Evolutionary conservation across 2,888 invertebrate genomes (phyloP).

Genomic region (Pollenia labialis): DNA sequence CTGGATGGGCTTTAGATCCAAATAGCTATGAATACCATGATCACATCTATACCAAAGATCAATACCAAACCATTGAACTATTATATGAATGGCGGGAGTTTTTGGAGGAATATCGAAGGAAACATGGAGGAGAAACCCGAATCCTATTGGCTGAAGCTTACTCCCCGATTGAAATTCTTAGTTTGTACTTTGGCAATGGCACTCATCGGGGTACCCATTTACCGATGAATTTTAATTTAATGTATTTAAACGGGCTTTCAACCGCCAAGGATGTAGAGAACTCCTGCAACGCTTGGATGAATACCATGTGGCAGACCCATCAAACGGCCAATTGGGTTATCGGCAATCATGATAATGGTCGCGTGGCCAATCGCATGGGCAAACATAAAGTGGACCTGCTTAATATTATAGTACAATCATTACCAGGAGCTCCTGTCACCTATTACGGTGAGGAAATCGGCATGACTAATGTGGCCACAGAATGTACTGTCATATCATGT

Average conservation of each 20-base stretch:
- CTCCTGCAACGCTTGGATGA: conserved; percentile 86
- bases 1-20: conserved; percentile 84
- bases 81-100: conserved; percentile 86
- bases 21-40: conserved; percentile 86
- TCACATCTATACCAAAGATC: conserved; percentile 88
- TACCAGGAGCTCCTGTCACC: conserved; percentile 91
- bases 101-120: conserved; percentile 83
- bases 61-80: conserved; percentile 85
- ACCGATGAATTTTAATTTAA: conserved; percentile 88
- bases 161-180: conserved; percentile 84
- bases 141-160: conserved; percentile 85
- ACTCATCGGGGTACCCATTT: conserved; percentile 85
- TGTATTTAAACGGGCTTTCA: conserved; percentile 85
- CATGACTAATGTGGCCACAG: conserved; percentile 85
- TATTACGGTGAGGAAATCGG: conserved; percentile 93
- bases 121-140: conserved; percentile 79
- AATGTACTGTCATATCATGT: conserved; percentile 79
- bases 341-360: conserved; percentile 88
- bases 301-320: conserved; percentile 85
- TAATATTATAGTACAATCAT: conserved; percentile 88
- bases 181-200: conserved; percentile 86
- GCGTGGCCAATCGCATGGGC: conserved; percentile 87
- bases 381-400: conserved; percentile 87
- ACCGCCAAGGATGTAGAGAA: conserved; percentile 85
- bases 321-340: conserved; percentile 88